These are phyloP conservation scores for Lampris incognitus DNA, from an alignment of 2,113 vertebrate species.

Conservation along the genomic window DNA sequence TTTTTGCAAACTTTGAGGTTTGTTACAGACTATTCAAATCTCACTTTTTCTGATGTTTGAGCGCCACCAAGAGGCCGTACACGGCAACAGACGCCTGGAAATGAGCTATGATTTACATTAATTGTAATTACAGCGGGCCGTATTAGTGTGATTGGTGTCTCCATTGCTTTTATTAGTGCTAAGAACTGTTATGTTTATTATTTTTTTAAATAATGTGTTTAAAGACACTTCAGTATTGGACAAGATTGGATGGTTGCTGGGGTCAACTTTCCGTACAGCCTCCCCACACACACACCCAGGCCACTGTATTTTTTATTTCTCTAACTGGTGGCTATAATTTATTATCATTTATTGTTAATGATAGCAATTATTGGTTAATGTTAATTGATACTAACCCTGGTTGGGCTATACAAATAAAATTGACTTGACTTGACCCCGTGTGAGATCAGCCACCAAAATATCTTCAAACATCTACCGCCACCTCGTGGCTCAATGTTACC, in stretches of 20 bases:
- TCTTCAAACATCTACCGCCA: constrained; percentile 50
- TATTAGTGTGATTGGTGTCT: neutral
- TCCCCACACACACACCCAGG: too few relatives aligned
- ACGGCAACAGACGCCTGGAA: neutral
- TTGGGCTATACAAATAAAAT: neutral
- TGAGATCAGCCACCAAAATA: neutral
- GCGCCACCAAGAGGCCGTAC: constrained; percentile 61
- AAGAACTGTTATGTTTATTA: too few relatives aligned
- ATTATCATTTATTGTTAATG: too few relatives aligned
- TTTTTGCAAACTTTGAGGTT: neutral
- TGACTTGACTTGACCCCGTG: neutral
- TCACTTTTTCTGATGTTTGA: constrained; percentile 12
- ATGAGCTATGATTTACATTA: neutral
- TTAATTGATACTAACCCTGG: neutral
- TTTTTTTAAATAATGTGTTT: too few relatives aligned
- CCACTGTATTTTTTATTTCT: too few relatives aligned
- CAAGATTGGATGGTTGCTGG: too few relatives aligned
- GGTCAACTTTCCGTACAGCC: too few relatives aligned
- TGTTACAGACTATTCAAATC: neutral
- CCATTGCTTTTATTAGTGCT: neutral
- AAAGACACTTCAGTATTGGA: too few relatives aligned
- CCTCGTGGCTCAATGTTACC: constrained; percentile 43
- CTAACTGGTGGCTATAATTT: too few relatives aligned
- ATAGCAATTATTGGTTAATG: neutral
- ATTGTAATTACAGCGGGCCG: neutral